A percentile compares a stretch with the other conserved stretches of the same genome.
Evolutionary conservation across 2,888 invertebrate species (phyloP).

Genomic region (Phorcus lineatus): DNA sequence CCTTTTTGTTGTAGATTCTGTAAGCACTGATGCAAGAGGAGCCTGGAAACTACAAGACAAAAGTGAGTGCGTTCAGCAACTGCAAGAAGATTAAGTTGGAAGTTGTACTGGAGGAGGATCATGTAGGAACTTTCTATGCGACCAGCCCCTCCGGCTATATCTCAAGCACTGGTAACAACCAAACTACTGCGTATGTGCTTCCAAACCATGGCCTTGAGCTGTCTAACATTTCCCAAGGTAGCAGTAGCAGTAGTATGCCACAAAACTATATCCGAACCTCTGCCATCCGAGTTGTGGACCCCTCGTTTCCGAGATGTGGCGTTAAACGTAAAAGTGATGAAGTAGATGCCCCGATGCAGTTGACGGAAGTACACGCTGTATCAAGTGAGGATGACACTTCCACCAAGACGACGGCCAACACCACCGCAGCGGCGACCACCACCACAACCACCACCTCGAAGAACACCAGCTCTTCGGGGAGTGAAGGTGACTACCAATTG

Average conservation of each 20-base stretch:
- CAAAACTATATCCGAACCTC: slow-evolving; percentile 24
- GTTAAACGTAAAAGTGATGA: slow-evolving; percentile 74
- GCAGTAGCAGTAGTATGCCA: slow-evolving; percentile 11
- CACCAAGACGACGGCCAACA: slow-evolving; percentile 45
- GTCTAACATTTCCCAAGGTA: slow-evolving; percentile 29
- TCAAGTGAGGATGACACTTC: slow-evolving; percentile 74
- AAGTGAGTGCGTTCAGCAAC: slow-evolving; percentile 65
- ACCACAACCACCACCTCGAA: slow-evolving; percentile 62
- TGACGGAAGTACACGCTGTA: slow-evolving; percentile 68
- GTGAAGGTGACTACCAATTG: slow-evolving; percentile 97
- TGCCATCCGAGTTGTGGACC: slow-evolving; percentile 32
- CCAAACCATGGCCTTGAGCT: slow-evolving; percentile 47
- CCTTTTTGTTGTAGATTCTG: slow-evolving; percentile 42
- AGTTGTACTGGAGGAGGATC: slow-evolving; percentile 52
- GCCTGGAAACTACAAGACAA: slow-evolving; percentile 57
- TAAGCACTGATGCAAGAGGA: slow-evolving; percentile 69
- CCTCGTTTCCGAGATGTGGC: slow-evolving; percentile 75
- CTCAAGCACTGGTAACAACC: slow-evolving; percentile 37
- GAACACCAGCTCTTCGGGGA: slow-evolving; percentile 67
- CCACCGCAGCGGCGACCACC: slow-evolving; percentile 39
- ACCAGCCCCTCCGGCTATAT: slow-evolving; percentile 40
- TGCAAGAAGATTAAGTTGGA: slow-evolving; percentile 70
- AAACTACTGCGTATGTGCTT: slow-evolving; percentile 43
- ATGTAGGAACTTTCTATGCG: slow-evolving; percentile 57
- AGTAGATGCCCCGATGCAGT: slow-evolving; percentile 72